Percentiles rank a stretch among this genome's conserved stretches.
Evolutionary conservation across 2,797 vertebrate genomes (phyloP).

Genomic region (Macropus fuliginosus): DNA sequence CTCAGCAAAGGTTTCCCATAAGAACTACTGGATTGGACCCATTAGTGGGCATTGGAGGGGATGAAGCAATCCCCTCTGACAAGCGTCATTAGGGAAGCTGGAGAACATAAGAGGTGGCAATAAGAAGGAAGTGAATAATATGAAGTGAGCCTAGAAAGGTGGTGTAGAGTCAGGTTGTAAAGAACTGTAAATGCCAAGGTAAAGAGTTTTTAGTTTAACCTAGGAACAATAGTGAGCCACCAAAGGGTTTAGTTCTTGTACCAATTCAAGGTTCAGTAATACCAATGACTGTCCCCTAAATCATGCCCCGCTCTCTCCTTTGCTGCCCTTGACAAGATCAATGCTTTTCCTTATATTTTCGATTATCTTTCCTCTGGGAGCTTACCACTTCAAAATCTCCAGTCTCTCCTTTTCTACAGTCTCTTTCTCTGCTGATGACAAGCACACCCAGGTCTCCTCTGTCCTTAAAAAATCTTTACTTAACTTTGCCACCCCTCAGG

Average conservation of each 20-base stretch:
- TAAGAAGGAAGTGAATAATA: background rate
- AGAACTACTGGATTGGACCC: background rate
- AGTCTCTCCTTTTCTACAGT: background rate
- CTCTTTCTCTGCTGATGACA: background rate
- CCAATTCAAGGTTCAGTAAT: background rate
- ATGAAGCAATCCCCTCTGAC: background rate
- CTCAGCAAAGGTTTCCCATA: background rate
- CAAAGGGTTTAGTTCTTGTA: background rate
- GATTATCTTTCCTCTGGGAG: background rate
- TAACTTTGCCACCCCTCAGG: background rate
- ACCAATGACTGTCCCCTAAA: background rate
- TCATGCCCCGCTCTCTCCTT: background rate
- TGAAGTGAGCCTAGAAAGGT: background rate
- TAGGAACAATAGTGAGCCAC: background rate
- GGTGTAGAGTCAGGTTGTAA: background rate
- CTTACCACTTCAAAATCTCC: background rate
- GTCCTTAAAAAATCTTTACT: background rate
- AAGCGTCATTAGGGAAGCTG: background rate
- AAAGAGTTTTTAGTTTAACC: background rate
- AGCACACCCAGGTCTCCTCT: background rate
- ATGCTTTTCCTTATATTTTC: background rate
- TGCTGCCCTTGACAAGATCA: background rate
- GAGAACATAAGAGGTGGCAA: background rate
- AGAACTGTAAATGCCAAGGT: background rate
- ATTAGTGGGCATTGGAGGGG: background rate